Evolutionary conservation across 1,140 invertebrate species (phyloP).

Genomic region (Sycophaga agraensis): DNA sequence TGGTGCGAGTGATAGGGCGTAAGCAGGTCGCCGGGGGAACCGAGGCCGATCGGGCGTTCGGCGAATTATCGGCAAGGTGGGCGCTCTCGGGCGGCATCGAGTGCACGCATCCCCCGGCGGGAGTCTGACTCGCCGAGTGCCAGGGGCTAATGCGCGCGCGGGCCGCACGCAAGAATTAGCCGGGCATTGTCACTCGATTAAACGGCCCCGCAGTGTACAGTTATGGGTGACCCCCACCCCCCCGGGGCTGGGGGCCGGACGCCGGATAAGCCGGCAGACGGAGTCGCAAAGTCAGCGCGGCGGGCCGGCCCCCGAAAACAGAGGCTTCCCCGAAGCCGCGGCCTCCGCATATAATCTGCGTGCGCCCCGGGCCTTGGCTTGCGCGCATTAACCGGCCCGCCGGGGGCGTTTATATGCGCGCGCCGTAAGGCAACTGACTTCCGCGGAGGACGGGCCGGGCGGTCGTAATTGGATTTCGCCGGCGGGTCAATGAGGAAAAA

Average conservation of each 20-base stretch:
- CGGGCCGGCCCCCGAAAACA: too few species aligned
- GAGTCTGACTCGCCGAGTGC: too few species aligned
- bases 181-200: neutral
- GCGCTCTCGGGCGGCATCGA: too few species aligned
- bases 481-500: conserved; percentile 12
- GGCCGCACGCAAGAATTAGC: neutral
- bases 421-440: neutral
- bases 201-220: conserved; percentile 2
- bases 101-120: too few species aligned
- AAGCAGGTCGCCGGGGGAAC: too few species aligned
- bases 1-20: too few species aligned
- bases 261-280: too few species aligned
- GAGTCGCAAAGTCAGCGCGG: conserved; percentile 12
- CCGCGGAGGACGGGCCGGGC: neutral
- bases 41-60: too few species aligned
- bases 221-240: neutral
- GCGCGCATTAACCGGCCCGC: neutral
- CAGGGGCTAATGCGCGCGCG: too few species aligned
- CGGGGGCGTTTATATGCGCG: too few species aligned
- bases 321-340: conserved; percentile 1
- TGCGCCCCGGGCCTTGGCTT: neutral
- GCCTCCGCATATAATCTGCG: neutral
- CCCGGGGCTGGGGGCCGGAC: too few species aligned
- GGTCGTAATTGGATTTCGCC: conserved; percentile 16
- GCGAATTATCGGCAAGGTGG: too few species aligned